Evolutionary conservation across 2,888 invertebrate species (phyloP).

Genomic region (Salticus scenicus): DNA sequence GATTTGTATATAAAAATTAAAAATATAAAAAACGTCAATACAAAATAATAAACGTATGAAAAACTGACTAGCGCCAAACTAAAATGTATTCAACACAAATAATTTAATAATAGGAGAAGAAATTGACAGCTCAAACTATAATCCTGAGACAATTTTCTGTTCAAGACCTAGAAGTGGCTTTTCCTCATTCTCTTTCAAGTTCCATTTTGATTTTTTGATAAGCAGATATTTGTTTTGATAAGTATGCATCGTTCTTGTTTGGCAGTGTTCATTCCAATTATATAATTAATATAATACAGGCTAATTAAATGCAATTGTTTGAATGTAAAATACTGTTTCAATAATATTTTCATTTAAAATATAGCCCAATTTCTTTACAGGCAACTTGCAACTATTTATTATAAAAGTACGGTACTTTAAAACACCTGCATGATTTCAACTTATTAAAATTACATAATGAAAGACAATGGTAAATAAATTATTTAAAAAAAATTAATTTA

Average conservation of each 20-base stretch:
- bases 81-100: not conserved
- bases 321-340: too few species aligned
- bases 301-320: too few species aligned
- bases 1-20: not conserved
- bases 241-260: too few species aligned
- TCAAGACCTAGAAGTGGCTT: not conserved
- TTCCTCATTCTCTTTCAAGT: not conserved
- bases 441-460: not conserved
- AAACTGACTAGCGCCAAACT: slow-evolving; percentile 7
- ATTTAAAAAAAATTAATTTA: not conserved
- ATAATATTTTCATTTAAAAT: too few species aligned
- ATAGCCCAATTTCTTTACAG: too few species aligned
- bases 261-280: too few species aligned
- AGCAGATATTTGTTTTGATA: too few species aligned
- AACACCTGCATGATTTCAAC: too few species aligned
- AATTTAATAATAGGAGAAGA: not conserved
- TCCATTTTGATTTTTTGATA: not conserved
- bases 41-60: not conserved
- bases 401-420: too few species aligned
- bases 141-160: not conserved
- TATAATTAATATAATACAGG: too few species aligned
- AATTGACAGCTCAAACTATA: not conserved
- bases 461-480: slow-evolving; percentile 2
- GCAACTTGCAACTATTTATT: too few species aligned
- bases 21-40: not conserved